A percentile compares a stretch with the other conserved stretches of the same genome.
Evolutionary conservation across 2,888 invertebrate genomes (phyloP).

Genomic region (Meiosimyza platycephala): DNA sequence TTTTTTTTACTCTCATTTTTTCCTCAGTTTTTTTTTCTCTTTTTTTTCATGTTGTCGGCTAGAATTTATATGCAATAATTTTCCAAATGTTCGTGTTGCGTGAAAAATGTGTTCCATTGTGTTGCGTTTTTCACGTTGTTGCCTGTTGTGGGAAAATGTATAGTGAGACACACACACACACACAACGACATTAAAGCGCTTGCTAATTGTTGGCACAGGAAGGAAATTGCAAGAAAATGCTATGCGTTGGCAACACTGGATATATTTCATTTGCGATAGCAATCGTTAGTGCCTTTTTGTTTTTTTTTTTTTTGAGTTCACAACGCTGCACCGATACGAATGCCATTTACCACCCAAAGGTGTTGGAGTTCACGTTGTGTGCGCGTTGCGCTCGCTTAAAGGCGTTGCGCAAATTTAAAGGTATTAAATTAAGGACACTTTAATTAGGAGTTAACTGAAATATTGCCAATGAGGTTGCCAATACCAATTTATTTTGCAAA

Average conservation of each 20-base stretch:
- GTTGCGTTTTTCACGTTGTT: conserved; percentile 4
- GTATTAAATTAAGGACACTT: too few relatives aligned
- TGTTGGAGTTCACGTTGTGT: too few relatives aligned
- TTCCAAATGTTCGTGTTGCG: conserved; percentile 30
- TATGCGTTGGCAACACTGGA: too few relatives aligned
- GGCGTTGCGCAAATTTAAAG: too few relatives aligned
- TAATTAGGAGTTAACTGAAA: too few relatives aligned
- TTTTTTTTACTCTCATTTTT: conserved; percentile 7
- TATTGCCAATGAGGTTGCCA: too few relatives aligned
- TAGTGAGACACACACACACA: not conserved
- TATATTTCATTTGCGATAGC: not conserved
- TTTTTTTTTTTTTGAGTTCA: too few relatives aligned
- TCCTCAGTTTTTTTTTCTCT: not conserved
- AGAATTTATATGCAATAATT: conserved; percentile 33
- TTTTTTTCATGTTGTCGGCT: not conserved
- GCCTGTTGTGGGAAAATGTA: not conserved
- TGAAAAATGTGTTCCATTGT: conserved; percentile 17
- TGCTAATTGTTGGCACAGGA: conserved; percentile 20
- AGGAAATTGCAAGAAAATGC: not conserved
- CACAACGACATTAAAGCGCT: conserved; percentile 15
- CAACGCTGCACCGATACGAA: too few relatives aligned
- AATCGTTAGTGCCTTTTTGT: not conserved
- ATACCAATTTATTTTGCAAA: too few relatives aligned
- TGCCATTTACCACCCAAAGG: too few relatives aligned
- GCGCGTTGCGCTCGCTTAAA: too few relatives aligned